These are phyloP conservation scores for Neogale vison DNA, from an alignment of 2,113 vertebrate genomes.

Conservation along the genomic window DNA sequence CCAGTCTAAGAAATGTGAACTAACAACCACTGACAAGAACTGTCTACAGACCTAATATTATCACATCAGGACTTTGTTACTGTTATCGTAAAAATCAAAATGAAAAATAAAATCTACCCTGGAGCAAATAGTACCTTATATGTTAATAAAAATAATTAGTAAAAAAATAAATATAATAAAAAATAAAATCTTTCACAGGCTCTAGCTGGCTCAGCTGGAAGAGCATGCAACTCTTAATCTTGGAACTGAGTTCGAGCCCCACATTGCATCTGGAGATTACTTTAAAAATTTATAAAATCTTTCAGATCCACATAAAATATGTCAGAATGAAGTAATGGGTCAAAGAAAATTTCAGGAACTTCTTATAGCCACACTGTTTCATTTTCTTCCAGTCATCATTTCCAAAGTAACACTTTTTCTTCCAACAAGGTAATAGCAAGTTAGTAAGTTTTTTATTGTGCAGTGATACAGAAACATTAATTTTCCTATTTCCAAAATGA, in stretches of 20 bases:
- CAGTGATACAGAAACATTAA: constrained; percentile 33
- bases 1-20: constrained; percentile 9
- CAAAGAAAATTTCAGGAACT: constrained; percentile 5
- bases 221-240: not conserved
- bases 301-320: constrained; percentile 31
- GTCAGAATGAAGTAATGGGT: not conserved
- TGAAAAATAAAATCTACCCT: too few relatives aligned
- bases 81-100: constrained; percentile 32
- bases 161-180: too few relatives aligned
- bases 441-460: not conserved
- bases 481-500: constrained; percentile 17
- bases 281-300: not conserved
- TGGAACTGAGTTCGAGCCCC: not conserved
- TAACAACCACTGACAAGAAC: not conserved
- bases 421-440: not conserved
- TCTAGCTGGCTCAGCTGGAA: not conserved
- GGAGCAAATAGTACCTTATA: too few relatives aligned
- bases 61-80: not conserved
- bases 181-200: not conserved
- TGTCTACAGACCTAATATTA: not conserved
- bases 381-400: constrained; percentile 42
- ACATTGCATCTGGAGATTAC: not conserved
- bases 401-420: not conserved
- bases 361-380: constrained; percentile 23
- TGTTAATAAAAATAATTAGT: too few relatives aligned